Base-by-base conservation (phyloP, 2,888 invertebrate genomes). In the Pseudococcus viburni region DNA sequence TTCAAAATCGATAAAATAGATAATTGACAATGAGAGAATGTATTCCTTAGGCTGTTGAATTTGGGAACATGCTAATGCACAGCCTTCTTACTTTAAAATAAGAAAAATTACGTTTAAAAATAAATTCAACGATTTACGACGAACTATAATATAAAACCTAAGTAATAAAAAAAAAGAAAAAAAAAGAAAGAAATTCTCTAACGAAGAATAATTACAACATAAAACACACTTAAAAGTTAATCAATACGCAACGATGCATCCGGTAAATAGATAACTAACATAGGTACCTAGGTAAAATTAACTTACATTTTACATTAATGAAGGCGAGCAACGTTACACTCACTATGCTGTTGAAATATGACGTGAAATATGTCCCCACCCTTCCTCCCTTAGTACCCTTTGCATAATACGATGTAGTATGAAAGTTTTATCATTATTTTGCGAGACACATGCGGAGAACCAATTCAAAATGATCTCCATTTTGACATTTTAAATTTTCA, bases 201-300 rank as follows among this genome's bases (percentile, higher is more conserved):
- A 33, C 73, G 73, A 64, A 19, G 64, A 64, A 64, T 22, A 83
- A 83, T 83, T 83, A 83, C 80, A 83, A 42, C 80, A 83, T 46
- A 83, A 42, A 42, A 46, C 46, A 64, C 64, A 46, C 46, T 83
- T 83, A 83, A n/a, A 15, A 83, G 17, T 46, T 83, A 46, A 83
- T 46, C 80, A 83, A 83, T 83, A 83, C 80, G 46, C 33, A 64
- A 64, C 64, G 73, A 73, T 33, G 73, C 73, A 73, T 73, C 73
- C 73, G 73, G 64, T 64, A 64, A 64, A 64, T 64, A 64, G 64
- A 64, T 64, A 64, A 8, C 64, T 64, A 64, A 22, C 8, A 17
- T 77, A 77, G n/a, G n/a, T n/a, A 33, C 26, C 1, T 33, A 33
- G 26, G 5, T 83, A 46, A 83, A 83, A 42, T 46, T 46, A 83